A percentile compares a stretch with the other conserved stretches of the same genome.
Conservation (phyloP, 2,113 vertebrate species). For the Dissostichus mawsoni region DNA sequence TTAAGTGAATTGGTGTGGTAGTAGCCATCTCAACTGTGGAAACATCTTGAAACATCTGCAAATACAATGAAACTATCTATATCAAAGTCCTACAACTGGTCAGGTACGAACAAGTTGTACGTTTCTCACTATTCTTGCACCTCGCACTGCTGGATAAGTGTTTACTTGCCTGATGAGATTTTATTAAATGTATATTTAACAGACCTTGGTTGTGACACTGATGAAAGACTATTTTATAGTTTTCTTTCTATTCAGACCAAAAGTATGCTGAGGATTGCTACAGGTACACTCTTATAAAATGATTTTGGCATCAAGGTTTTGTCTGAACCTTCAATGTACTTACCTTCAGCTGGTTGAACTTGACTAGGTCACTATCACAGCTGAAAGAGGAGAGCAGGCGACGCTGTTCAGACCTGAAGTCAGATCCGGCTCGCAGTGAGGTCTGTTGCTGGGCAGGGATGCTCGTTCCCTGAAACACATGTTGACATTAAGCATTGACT, state of each 20-base stretch:
- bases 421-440: constrained; percentile 92
- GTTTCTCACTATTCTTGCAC: no score
- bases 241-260: not conserved
- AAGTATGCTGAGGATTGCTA: not conserved
- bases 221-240: no score
- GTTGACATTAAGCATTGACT: not conserved
- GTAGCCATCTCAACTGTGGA: not conserved
- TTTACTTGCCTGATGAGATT: no score
- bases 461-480: constrained; percentile 85
- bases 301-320: not conserved
- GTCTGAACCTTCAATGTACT: not conserved
- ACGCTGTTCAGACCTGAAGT: constrained; percentile 94
- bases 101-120: no score
- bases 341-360: constrained; percentile 99
- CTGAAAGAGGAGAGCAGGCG: constrained; percentile 96
- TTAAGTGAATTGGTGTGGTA: not conserved
- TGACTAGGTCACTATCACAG: constrained; percentile 96
- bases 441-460: constrained; percentile 88
- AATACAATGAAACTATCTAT: no score
- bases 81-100: no score
- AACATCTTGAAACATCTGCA: no score
- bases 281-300: not conserved
- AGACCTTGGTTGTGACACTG: no score
- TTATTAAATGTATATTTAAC: no score
- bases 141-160: no score